Evolutionary conservation across 2,888 invertebrate genomes (phyloP), one percentile per base, ranked within the genome.

Genomic region (Aleiodes testaceus): DNA sequence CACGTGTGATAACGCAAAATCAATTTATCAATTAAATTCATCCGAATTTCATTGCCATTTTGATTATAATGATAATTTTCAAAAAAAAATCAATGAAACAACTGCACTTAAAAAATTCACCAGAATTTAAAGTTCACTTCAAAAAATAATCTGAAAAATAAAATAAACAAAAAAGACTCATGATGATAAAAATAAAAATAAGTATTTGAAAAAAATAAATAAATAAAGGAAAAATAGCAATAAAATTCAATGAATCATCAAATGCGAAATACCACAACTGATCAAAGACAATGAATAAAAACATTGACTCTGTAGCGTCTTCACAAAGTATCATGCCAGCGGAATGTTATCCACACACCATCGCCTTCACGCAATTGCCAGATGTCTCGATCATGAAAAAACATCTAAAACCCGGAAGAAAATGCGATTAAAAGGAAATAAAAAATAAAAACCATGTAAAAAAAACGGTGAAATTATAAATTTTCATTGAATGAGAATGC

Each of bases 291-390:
- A 47, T 47, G n/a, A 20, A 4, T 45, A 45, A 63, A 45, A 20
- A 44, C 20, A 63, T 45, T 63, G 9, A 63, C 20, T 44, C 42
- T 36, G 12, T 44, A n/a, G 20, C 52, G 9, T 22, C 36, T 53
- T 22, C 22, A 44, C 53, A 42, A n/a, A 7, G 14, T 16, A 26
- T 26, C 49, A 49, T 14, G 49, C 50, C 50, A 42, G 20, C 22
- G 20, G 14, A 63, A 44, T 61, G 20, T 20, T 61, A 16, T 47
- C 16, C 16, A 18, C 45, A 55, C 30, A 26, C n/a, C 30, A 30
- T 59, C 47, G 50, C 45, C 47, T 72, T 71, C 63, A 72, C 65
- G 75, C 72, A 79, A 79, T 77, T 77, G 74, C 75, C 76, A 79
- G 75, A 78, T 76, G 70, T 77, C 72, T 20, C 55, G 55, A 30